These are phyloP conservation scores for Pachycephus smyrnensis DNA, from an alignment of 2,888 invertebrate genomes.

Conservation along the genomic window DNA sequence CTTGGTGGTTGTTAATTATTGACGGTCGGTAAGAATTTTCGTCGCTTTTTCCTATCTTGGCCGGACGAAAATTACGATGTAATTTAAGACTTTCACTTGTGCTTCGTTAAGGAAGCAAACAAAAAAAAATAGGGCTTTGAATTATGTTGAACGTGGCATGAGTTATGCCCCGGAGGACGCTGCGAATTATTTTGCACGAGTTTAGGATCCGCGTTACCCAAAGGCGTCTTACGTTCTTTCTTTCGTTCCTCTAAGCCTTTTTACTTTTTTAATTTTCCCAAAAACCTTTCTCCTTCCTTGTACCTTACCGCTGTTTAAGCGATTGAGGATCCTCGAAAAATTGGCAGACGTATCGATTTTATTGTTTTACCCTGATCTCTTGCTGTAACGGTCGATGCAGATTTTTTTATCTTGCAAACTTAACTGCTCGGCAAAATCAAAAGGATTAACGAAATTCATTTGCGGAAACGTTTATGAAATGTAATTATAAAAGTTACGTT, in stretches of 20 bases:
- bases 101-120: not conserved
- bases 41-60: too few relatives aligned
- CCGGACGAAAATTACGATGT: not conserved
- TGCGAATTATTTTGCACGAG: too few relatives aligned
- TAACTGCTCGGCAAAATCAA: not conserved
- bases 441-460: not conserved
- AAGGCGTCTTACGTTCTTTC: too few relatives aligned
- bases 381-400: not conserved
- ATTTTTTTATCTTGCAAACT: not conserved
- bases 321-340: too few relatives aligned
- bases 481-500: not conserved
- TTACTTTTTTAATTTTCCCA: too few relatives aligned
- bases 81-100: not conserved
- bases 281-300: too few relatives aligned
- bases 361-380: not conserved
- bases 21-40: not conserved
- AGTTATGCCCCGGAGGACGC: too few relatives aligned
- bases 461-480: not conserved
- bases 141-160: not conserved
- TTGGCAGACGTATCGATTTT: too few relatives aligned
- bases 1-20: not conserved
- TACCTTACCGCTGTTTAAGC: too few relatives aligned
- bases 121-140: not conserved
- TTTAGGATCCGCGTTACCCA: too few relatives aligned
- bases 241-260: too few relatives aligned